Evolutionary conservation across 2,888 invertebrate species (phyloP), one percentile per base, ranked within the genome.

Genomic region (Pterobdella sp.): DNA sequence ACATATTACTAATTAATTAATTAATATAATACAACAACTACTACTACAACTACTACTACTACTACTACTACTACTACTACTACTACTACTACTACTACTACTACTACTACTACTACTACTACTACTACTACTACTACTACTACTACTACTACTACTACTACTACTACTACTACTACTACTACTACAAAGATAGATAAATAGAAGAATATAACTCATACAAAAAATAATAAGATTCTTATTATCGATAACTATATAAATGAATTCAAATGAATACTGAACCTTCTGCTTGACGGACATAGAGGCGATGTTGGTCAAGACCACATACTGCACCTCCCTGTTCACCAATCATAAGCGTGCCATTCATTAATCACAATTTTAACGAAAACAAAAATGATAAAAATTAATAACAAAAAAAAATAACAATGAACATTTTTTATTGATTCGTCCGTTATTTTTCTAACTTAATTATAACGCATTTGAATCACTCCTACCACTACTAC

Each of bases 291-390:
- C 90, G 29, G 94, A 93, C 84, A 98, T 91, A 1, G 95, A 91
- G 0, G 95, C 96, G 77, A 98, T 94, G 79, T 92, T 91, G 80
- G 93, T 94, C 37, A 99, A 87, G 2, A 97, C 95, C 26, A 98
- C 90, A 80, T 93, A 93, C 84, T 98, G 97, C 0, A 98, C 94
- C 85, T 99, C 98, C 42, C 92, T 88, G 80, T 14, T 37, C 4
- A 71, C 60, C 14, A 52, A 22, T 18, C 14, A 34, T 14, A 34
- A 18, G 31, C 26, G 10, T 49, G 22, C 22, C 22, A 14, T 14
- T 49, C 22, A 49, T 14, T 49, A 22, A 14, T 49, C 14, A 2
- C 22, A 1, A 68, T 34, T 68, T 68, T 3, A n/a, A 42, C 14
- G 14, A 37, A 37, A 18, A 68, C 35, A 34, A 4, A 31, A 65